phyloP scores from a whole-genome alignment of 2,113 vertebrate genomes.

The Odobenus rosmarus region DNA sequence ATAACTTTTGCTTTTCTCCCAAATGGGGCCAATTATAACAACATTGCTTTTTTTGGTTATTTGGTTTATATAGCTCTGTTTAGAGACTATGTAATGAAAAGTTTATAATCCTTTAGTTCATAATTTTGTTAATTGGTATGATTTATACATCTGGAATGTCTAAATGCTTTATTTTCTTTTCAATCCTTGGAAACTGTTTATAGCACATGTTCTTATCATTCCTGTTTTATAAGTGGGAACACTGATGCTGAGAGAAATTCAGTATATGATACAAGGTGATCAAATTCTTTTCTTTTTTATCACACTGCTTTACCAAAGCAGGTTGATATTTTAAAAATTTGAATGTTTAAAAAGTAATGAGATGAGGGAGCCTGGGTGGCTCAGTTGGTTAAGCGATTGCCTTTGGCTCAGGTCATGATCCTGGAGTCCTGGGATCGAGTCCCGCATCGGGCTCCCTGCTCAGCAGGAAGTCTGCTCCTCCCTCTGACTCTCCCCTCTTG shows the following conservation, averaged over 20 bases:
- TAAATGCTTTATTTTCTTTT: slow-evolving; percentile 24
- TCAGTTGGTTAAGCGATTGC: no score
- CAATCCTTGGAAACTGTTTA: background rate
- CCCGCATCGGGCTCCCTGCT: no score
- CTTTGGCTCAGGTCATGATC: no score
- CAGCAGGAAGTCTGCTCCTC: no score
- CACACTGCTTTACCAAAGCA: background rate
- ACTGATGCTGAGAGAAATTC: background rate
- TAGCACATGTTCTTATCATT: background rate
- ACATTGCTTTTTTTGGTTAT: background rate
- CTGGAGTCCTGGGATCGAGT: no score
- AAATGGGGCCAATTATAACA: background rate
- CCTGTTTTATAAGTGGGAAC: background rate
- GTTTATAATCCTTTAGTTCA: background rate
- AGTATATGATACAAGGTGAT: background rate
- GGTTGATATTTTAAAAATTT: background rate
- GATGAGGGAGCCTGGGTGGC: no score
- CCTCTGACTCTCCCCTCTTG: no score
- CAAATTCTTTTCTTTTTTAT: slow-evolving; percentile 31
- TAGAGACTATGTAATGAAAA: slow-evolving; percentile 4
- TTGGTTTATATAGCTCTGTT: background rate
- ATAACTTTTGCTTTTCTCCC: slow-evolving; percentile 2
- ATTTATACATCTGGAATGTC: slow-evolving; percentile 25
- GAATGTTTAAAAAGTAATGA: background rate
- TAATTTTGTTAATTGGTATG: slow-evolving; percentile 3